Conservation (phyloP, 2,888 invertebrate genomes). For the Zootermopsis nevadensis region DNA sequence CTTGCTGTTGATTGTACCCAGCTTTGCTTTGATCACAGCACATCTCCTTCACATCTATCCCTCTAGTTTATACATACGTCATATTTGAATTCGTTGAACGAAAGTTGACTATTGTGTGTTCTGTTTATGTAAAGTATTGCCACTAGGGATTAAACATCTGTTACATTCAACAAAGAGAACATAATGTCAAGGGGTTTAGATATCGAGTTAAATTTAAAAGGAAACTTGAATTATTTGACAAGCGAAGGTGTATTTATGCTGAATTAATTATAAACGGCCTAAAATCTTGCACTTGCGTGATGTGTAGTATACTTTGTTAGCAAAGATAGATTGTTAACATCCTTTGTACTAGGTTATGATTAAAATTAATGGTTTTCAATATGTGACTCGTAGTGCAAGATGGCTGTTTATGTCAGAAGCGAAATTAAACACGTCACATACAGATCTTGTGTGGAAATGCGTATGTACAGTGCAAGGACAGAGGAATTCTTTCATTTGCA, state of each 20-base stretch:
- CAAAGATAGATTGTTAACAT: background rate
- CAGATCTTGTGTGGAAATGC: too few species aligned
- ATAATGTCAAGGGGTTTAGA: conserved; percentile 19
- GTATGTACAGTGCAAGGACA: too few species aligned
- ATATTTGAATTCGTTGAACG: conserved; percentile 9
- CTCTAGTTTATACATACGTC: background rate
- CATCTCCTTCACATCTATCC: background rate
- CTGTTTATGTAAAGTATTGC: conserved; percentile 21
- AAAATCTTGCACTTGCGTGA: background rate
- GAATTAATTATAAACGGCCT: background rate
- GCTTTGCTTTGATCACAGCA: conserved; percentile 4
- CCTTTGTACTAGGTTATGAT: background rate
- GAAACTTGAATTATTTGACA: background rate
- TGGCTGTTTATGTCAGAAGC: background rate
- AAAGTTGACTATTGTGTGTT: conserved; percentile 4
- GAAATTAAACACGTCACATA: too few species aligned
- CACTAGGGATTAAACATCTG: conserved; percentile 8
- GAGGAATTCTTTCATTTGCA: too few species aligned
- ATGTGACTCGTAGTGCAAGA: background rate
- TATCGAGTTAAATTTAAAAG: conserved; percentile 11
- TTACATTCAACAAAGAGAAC: conserved; percentile 14
- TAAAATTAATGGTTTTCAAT: background rate
- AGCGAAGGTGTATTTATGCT: background rate
- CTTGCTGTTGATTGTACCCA: background rate
- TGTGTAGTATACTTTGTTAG: background rate